Evolutionary conservation across 1,140 invertebrate genomes (phyloP).

Genomic region (Papilio helenus): DNA sequence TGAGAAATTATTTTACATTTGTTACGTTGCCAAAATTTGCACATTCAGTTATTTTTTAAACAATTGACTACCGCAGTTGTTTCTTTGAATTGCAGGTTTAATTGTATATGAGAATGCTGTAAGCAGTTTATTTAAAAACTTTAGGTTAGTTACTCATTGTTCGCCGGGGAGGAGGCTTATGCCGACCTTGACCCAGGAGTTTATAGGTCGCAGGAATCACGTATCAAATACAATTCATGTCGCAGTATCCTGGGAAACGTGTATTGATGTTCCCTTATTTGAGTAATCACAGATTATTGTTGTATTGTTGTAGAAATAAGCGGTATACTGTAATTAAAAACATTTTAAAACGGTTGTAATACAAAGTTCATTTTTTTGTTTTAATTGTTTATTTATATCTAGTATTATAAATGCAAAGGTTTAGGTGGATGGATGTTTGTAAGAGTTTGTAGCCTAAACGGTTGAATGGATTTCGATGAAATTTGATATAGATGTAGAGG

Average conservation of each 20-base stretch:
- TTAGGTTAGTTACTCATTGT: neutral
- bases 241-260: neutral
- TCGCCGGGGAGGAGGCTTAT: neutral
- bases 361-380: no score
- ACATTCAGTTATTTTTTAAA: neutral
- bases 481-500: no score
- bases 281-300: neutral
- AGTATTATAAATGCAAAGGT: no score
- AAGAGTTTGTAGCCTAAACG: no score
- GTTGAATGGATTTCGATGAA: no score
- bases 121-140: neutral
- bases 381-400: no score
- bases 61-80: neutral
- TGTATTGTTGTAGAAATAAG: neutral
- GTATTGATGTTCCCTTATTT: neutral
- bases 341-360: no score
- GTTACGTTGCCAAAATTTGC: neutral
- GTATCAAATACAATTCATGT: neutral
- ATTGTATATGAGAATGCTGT: no score
- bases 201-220: constrained; percentile 16
- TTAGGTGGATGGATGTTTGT: no score
- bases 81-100: neutral
- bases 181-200: neutral
- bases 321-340: no score
- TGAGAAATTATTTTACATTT: neutral